These are phyloP conservation scores for Seriola quinqueradiata DNA, from an alignment of 2,113 vertebrate species.

Conservation along the genomic window DNA sequence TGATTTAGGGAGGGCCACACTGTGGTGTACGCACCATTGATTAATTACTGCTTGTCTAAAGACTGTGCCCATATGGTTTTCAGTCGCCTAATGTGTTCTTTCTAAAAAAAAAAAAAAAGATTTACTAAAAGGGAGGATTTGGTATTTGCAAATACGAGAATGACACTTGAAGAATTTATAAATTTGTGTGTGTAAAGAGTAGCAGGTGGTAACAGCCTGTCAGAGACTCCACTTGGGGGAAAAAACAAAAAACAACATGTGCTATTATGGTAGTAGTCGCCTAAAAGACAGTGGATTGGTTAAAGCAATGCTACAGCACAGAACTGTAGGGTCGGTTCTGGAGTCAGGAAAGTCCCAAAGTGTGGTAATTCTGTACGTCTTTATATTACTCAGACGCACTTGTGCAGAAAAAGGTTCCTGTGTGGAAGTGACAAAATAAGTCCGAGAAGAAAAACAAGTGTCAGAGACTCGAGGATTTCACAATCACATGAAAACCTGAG, in stretches of 20 bases:
- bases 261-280: constrained; percentile 40
- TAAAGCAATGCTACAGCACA: constrained; percentile 20
- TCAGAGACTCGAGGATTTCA: constrained; percentile 49
- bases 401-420: neutral
- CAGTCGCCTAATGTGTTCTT: neutral
- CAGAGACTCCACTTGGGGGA: constrained; percentile 25
- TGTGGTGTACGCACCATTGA: constrained; percentile 30
- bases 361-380: neutral
- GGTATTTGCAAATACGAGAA: neutral
- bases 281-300: constrained; percentile 41
- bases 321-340: constrained; percentile 20
- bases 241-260: constrained; percentile 35
- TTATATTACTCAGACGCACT: neutral
- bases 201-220: constrained; percentile 42
- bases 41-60: constrained; percentile 36
- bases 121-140: neutral
- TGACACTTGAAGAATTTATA: neutral
- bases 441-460: constrained; percentile 12
- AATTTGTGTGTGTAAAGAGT: constrained; percentile 16
- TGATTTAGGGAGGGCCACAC: constrained; percentile 26
- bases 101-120: neutral
- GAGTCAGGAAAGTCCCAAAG: constrained; percentile 27
- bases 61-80: neutral
- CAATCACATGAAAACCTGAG: constrained; percentile 54
- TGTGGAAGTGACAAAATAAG: neutral